Conservation (phyloP, 2,113 vertebrate species). For the Dipodomys ordii region DNA sequence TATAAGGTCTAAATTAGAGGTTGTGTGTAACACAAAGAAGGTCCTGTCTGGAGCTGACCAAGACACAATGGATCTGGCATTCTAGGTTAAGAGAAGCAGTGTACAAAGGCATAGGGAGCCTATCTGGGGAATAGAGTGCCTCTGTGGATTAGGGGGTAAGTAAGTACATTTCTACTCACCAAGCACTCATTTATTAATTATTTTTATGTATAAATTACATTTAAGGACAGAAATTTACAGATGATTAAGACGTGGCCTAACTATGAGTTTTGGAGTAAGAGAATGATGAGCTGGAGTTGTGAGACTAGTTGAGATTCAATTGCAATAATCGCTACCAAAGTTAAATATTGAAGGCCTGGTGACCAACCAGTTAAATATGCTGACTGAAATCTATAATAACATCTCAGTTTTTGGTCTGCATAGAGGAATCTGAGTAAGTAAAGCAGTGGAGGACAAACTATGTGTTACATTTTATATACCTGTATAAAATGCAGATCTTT, state of each 20-base stretch:
- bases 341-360: not conserved
- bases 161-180: not conserved
- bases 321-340: not conserved
- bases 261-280: not conserved
- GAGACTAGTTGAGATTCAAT: not conserved
- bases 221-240: not conserved
- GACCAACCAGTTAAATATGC: not conserved
- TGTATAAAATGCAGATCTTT: not conserved
- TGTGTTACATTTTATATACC: not conserved
- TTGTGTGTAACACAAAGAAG: conserved; percentile 26
- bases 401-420: not conserved
- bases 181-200: not conserved
- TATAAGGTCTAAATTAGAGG: not conserved
- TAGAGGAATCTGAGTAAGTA: not conserved
- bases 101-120: not conserved
- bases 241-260: not conserved
- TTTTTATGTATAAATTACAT: not conserved
- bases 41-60: not conserved
- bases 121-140: not conserved
- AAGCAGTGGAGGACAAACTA: not conserved
- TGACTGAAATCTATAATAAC: not conserved
- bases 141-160: not conserved
- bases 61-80: not conserved
- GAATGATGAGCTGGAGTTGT: not conserved
- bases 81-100: not conserved